Conservation (phyloP, 2,888 invertebrate genomes). For the Lamproptera curius region DNA sequence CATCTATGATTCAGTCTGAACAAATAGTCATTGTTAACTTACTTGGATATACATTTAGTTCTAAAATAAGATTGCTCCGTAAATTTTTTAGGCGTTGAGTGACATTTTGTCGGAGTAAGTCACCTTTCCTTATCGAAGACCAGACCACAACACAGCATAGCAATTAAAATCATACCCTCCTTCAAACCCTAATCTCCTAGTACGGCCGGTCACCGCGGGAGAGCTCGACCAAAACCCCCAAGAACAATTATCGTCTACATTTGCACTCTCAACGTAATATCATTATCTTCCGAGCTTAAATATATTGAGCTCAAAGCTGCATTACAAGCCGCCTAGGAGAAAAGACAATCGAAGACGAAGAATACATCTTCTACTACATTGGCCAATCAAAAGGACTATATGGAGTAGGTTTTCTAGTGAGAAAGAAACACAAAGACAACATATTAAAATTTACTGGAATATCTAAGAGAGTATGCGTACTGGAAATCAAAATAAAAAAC, state of each 20-base stretch:
- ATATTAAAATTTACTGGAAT: constrained; percentile 27
- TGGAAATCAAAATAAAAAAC: constrained; percentile 25
- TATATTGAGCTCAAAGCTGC: constrained; percentile 22
- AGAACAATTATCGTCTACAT: constrained; percentile 12
- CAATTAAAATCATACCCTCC: neutral
- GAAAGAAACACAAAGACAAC: constrained; percentile 24
- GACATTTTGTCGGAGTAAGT: no score
- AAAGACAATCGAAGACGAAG: no score
- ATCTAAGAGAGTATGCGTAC: constrained; percentile 28
- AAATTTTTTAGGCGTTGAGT: no score
- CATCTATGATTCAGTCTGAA: no score
- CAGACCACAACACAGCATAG: neutral
- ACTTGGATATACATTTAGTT: no score
- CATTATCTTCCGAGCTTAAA: constrained; percentile 21
- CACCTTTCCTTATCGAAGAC: no score
- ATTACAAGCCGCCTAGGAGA: constrained; percentile 23
- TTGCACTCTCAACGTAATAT: constrained; percentile 22
- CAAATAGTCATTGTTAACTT: no score
- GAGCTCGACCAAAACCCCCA: constrained; percentile 27
- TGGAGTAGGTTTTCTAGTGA: constrained; percentile 29
- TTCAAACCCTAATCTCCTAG: constrained; percentile 3
- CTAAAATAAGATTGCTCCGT: no score
- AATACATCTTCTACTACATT: no score
- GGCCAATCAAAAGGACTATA: constrained; percentile 27
- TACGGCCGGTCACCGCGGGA: constrained; percentile 29